A percentile compares a stretch with the other conserved stretches of the same genome.
Conservation (phyloP, 2,113 vertebrate genomes). For the Otis tarda region DNA sequence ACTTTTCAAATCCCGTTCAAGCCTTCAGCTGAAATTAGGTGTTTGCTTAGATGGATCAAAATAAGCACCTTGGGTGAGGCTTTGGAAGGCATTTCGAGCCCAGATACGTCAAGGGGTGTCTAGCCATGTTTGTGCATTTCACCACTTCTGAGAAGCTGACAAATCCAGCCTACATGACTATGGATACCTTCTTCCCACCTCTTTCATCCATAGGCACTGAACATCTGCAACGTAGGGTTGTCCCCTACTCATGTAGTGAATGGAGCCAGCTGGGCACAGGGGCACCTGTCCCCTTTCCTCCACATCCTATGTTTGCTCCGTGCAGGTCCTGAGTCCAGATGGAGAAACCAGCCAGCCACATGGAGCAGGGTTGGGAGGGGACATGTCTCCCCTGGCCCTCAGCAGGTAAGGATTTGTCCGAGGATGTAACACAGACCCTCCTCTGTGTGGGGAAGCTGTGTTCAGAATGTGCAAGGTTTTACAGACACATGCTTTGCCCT, state of each 20-base stretch:
- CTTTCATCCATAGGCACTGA: background rate
- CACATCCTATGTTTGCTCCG: background rate
- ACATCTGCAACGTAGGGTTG: accelerated
- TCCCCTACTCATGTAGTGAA: background rate
- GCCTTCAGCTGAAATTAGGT: background rate
- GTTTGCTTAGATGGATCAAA: background rate
- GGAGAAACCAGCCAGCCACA: background rate
- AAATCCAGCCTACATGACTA: background rate
- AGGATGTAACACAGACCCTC: background rate
- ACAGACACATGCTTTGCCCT: background rate
- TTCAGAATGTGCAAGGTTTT: background rate
- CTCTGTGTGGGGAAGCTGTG: background rate
- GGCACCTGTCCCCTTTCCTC: background rate
- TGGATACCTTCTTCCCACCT: background rate
- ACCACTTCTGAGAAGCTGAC: background rate
- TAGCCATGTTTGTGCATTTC: background rate
- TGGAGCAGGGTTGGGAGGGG: background rate
- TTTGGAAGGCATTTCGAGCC: background rate
- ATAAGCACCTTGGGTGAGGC: background rate
- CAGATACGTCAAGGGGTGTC: background rate
- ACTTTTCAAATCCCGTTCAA: background rate
- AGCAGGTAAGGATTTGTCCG: background rate
- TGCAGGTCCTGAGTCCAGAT: background rate
- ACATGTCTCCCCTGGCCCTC: background rate
- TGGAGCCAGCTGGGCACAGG: no score